Conservation (phyloP, 2,113 vertebrate genomes). For the Oryzias curvinotus region DNA sequence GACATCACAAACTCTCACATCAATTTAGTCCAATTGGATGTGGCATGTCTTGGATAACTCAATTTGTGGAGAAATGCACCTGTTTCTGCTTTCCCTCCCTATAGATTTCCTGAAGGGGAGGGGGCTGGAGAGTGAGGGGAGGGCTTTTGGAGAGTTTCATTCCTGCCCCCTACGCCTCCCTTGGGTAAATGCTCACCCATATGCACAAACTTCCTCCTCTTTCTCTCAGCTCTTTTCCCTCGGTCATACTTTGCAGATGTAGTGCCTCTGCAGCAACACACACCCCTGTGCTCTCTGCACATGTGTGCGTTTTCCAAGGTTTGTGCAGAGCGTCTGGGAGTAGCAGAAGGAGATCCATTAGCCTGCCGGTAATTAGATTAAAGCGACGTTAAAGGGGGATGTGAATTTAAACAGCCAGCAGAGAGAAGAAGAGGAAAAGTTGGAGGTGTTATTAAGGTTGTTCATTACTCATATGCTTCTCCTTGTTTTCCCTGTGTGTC, state of each 20-base stretch:
- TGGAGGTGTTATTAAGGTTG: conserved; percentile 82
- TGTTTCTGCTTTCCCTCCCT: conserved; percentile 98
- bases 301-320: conserved; percentile 78
- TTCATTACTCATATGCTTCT: conserved; percentile 72
- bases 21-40: conserved; percentile 99
- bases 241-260: conserved; percentile 80
- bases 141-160: conserved; percentile 47
- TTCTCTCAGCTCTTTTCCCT: conserved; percentile 59
- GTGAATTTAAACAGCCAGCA: conserved; percentile 77
- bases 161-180: conserved; percentile 10
- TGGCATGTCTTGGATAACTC: conserved; percentile 99
- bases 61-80: conserved; percentile 99
- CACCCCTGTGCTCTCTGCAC: conserved; percentile 53
- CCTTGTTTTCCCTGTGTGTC: background rate
- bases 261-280: conserved; percentile 82
- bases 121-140: conserved; percentile 32
- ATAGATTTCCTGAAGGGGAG: conserved; percentile 87
- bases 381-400: conserved; percentile 84
- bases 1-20: conserved; percentile 99
- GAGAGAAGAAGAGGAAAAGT: conserved; percentile 75
- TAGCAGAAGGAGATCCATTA: conserved; percentile 88
- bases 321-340: conserved; percentile 92
- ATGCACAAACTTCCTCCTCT: conserved; percentile 61
- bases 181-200: conserved; percentile 58
- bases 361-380: conserved; percentile 82